Conservation (phyloP, 2,888 invertebrate species). For the Sarcophaga caerulescens region DNA sequence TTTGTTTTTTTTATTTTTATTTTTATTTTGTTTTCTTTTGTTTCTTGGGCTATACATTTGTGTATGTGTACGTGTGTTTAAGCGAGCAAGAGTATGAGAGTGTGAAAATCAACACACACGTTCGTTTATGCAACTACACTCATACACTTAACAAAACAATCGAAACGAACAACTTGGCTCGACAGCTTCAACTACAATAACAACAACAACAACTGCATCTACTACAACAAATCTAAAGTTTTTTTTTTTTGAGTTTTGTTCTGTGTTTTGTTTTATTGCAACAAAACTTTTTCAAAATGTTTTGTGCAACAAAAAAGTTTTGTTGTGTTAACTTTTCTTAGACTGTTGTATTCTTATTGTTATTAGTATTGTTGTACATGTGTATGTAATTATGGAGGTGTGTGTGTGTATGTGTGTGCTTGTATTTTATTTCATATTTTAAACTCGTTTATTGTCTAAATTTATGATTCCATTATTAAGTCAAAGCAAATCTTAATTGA, state of each 20-base stretch:
- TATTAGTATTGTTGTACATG: background rate
- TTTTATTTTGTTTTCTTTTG: background rate
- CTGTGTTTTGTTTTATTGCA: conserved; percentile 14
- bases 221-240: conserved; percentile 33
- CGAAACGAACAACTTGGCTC: conserved; percentile 47
- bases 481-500: conserved; percentile 16
- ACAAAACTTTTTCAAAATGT: conserved; percentile 21
- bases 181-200: conserved; percentile 46
- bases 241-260: background rate
- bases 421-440: background rate
- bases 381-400: no score
- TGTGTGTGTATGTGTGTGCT: no score
- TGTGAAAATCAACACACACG: conserved; percentile 42
- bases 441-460: conserved; percentile 33
- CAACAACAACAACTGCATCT: conserved; percentile 5
- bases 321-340: conserved; percentile 16
- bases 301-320: conserved; percentile 12
- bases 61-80: background rate
- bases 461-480: conserved; percentile 58
- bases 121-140: conserved; percentile 24
- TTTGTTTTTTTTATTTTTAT: background rate
- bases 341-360: background rate
- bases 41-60: no score
- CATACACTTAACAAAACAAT: conserved; percentile 14
- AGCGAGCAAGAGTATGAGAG: background rate